Base-by-base conservation (phyloP, 2,888 invertebrate genomes). In the Diarsia dahlii region DNA sequence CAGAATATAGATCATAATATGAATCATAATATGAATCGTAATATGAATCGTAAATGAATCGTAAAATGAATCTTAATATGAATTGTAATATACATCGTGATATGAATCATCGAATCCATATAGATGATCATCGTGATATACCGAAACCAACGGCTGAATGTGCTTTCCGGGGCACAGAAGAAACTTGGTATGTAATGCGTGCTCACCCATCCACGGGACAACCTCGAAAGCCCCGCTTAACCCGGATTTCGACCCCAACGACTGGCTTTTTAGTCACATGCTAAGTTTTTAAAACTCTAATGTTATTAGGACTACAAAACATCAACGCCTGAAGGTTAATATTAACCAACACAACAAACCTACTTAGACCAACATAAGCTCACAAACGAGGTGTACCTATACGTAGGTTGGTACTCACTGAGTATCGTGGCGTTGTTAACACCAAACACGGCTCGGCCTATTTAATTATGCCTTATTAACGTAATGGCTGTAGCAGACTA, bases 391-490 rank as follows among this genome's bases (percentile, higher is more conserved):
- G 60, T 46, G 23, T 28, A 28, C 28, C 28, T 28, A 28, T 28
- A 28, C 28, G 28, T 28, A 28, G 28, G 28, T 28, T 28, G 28
- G 28, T 28, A 28, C 28, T 28, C 28, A 28, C 28, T 28, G 28
- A 28, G 68, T 84, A 75, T 76, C 83, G 84, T 76, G 81, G 78
- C 56, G 48, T 88, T 92, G 90, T 90, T 89, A 89, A 89, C 87
- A 85, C 88, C 76, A 79, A 89, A 88, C 91, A 90, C 88, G 90
- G 85, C 84, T 68, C 73, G 80, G 88, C 88, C 89, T 89, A 91
- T 92, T 93, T 92, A 93, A 93, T 93, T 93, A 91, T 86, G 78
- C 85, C 90, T 90, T 91, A 92, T 92, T 92, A 92, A 87, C 87
- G 83, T 90, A 89, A 91, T 90, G 87, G 88, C 81, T 86, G 78